A percentile compares a stretch with the other conserved stretches of the same genome.
phyloP scores from a whole-genome alignment of 2,888 invertebrate genomes.

The Leptinotarsa haldemani region DNA sequence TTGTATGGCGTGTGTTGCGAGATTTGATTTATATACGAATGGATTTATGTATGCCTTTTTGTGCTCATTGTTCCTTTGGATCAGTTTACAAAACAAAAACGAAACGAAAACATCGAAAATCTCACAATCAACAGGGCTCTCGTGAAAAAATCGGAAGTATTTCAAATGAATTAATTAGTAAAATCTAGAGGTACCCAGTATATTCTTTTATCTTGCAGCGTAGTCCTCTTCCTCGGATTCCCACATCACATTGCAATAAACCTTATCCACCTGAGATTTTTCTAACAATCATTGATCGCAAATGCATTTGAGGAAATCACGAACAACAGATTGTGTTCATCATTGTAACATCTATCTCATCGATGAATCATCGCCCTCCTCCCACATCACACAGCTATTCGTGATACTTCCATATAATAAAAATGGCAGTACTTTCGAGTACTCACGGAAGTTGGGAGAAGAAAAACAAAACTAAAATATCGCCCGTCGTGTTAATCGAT shows the following conservation, averaged over 20 bases:
- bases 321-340: constrained; percentile 11
- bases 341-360: constrained; percentile 9
- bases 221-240: too few relatives aligned
- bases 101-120: too few relatives aligned
- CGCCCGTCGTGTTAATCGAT: constrained; percentile 16
- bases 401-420: constrained; percentile 13
- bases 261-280: not conserved
- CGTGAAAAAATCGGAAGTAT: too few relatives aligned
- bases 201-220: too few relatives aligned
- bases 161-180: too few relatives aligned
- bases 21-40: too few relatives aligned
- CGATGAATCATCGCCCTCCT: constrained; percentile 8
- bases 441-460: constrained; percentile 15
- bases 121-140: too few relatives aligned
- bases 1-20: too few relatives aligned
- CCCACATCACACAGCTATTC: constrained; percentile 12
- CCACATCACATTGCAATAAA: not conserved
- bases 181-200: too few relatives aligned
- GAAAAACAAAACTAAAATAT: constrained; percentile 10
- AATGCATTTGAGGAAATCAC: constrained; percentile 1
- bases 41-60: too few relatives aligned
- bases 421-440: not conserved
- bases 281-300: not conserved
- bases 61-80: too few relatives aligned
- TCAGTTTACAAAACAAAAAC: too few relatives aligned